These are phyloP conservation scores for Folsomia manolachei DNA, from an alignment of 2,888 invertebrate species.

Conservation along the genomic window DNA sequence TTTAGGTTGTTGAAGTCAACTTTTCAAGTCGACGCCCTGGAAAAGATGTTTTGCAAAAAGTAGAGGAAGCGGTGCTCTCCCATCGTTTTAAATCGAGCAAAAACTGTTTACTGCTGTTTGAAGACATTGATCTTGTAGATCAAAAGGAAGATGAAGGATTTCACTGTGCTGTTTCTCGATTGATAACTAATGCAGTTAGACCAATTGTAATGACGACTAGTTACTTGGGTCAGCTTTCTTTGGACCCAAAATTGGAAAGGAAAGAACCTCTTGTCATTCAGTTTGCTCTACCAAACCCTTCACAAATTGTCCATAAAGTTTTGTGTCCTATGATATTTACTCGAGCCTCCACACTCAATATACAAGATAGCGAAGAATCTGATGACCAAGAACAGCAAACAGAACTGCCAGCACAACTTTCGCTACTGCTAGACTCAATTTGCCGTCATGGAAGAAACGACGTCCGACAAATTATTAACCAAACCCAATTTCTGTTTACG, in stretches of 20 bases:
- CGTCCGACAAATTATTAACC: slow-evolving; percentile 44
- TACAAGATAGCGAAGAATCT: neutral
- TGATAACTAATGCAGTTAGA: slow-evolving; percentile 45
- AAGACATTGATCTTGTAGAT: slow-evolving; percentile 45
- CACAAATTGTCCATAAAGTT: slow-evolving; percentile 36
- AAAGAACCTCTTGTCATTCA: slow-evolving; percentile 43
- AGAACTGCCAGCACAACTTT: slow-evolving; percentile 1
- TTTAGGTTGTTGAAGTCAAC: slow-evolving; percentile 48
- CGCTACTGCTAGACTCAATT: slow-evolving; percentile 33
- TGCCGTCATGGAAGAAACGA: slow-evolving; percentile 41
- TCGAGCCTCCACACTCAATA: neutral
- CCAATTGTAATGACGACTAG: slow-evolving; percentile 48
- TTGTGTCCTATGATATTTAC: slow-evolving; percentile 35
- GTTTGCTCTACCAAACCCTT: slow-evolving; percentile 32
- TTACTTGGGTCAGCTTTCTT: slow-evolving; percentile 6
- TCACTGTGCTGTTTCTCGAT: slow-evolving; percentile 43
- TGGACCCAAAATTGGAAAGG: slow-evolving; percentile 44
- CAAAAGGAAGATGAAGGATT: slow-evolving; percentile 49
- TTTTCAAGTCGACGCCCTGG: slow-evolving; percentile 46
- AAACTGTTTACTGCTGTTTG: slow-evolving; percentile 44
- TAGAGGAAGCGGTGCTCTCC: slow-evolving; percentile 49
- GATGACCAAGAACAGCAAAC: neutral
- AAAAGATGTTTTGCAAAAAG: slow-evolving; percentile 43
- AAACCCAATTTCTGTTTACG: slow-evolving; percentile 40
- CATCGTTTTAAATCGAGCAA: slow-evolving; percentile 38